Base-by-base conservation (phyloP, 1,140 invertebrate genomes). In the Penaeus indicus region DNA sequence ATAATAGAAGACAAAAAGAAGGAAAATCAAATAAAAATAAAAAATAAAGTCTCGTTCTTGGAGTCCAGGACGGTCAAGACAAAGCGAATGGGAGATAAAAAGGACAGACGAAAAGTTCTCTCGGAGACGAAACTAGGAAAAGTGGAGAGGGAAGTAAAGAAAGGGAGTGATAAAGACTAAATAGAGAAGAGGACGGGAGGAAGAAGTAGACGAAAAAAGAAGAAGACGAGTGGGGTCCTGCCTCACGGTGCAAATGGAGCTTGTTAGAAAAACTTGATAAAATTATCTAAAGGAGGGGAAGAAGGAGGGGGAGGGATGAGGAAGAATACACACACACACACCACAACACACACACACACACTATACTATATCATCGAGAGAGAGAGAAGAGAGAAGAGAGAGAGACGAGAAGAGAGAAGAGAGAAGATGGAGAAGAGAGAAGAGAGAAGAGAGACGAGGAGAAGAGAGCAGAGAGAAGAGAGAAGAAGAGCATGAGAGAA, bases 351-450 rank as follows among this genome's bases (percentile, higher is more conserved):
- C 27, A 67, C 16, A 67, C 27, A 67, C 27, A 84, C 11, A 38
- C 19, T 19, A 84, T 42, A 16, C n/a, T n/a, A 67, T 61, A 63
- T 7, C 25, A 84, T 61, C 25, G 61, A 64, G 82, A 84, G 82
- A 64, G 61, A 84, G 81, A 84, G 60, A 84, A 42, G 32, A 42
- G 32, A 63, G 47, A 42, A 67, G 69, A 16, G n/a, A 25, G 69
- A 16, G 69, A 16, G 69, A n/a, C 10, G 69, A 25, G 69, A 32
- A 16, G 69, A 75, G 69, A 75, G 69, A 75, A 32, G 75, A 32
- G 27, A 27, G 19, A 27, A 27, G 32, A 77, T 18, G 27, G 27
- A 77, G 16, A 77, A 27, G 32, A 77, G 32, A 27, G 19, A 27
- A 77, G 16, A 27, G 27, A 27, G 13, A 27, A 27, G 32, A 21